phyloP scores from a whole-genome alignment of 2,888 invertebrate genomes.

The Sarcophaga rosellei region DNA sequence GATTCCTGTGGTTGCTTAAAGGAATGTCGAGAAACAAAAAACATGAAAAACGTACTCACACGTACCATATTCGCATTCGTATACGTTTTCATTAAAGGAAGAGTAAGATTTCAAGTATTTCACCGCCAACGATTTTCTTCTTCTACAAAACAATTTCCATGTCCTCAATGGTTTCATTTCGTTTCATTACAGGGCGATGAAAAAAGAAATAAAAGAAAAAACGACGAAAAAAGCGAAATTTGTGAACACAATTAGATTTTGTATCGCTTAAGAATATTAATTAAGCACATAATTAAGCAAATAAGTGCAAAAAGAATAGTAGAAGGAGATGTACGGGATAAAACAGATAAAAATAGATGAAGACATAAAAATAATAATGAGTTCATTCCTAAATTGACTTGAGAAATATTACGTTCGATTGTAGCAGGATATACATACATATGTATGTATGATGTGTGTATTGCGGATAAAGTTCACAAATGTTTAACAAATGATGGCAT shows the following conservation, averaged over 20 bases:
- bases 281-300: slow-evolving; percentile 59
- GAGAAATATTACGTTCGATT: neutral
- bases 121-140: neutral
- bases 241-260: slow-evolving; percentile 60
- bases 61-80: slow-evolving; percentile 4
- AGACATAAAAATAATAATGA: neutral
- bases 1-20: slow-evolving; percentile 54
- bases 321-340: neutral
- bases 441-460: neutral
- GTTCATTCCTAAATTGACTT: neutral
- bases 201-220: neutral
- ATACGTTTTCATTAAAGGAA: slow-evolving; percentile 12
- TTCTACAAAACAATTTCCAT: neutral
- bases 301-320: neutral
- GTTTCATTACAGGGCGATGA: neutral
- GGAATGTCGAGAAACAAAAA: slow-evolving; percentile 45
- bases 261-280: slow-evolving; percentile 59
- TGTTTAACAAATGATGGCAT: slow-evolving; percentile 10
- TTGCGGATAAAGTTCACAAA: slow-evolving; percentile 24
- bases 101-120: slow-evolving; percentile 28
- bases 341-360: neutral
- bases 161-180: neutral
- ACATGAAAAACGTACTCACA: neutral
- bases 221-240: slow-evolving; percentile 13
- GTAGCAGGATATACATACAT: neutral